Base-by-base conservation (phyloP, 1,140 invertebrate genomes). In the Zaprionus gabonicus region DNA sequence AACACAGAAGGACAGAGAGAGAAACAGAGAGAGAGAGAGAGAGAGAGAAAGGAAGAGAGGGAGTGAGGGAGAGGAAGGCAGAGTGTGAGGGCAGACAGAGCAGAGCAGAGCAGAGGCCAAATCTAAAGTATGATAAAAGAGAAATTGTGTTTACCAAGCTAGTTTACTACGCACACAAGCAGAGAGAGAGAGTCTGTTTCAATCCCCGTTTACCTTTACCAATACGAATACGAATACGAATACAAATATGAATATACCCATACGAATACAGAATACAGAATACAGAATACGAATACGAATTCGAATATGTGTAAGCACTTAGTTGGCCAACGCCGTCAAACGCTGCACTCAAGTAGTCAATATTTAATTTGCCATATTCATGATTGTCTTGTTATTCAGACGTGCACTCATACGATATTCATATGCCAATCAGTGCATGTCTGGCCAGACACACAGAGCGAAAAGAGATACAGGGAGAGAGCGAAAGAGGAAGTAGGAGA, bases 121-220 rank as follows among this genome's bases (percentile, higher is more conserved):
- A 87, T 87, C 84, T 88, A 67, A 82, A 83, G 70, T 80, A 87
- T 78, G 76, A 86, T 85, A 84, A 81, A 84, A 78, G 65, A 66
- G 60, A 75, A 71, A 58, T 64, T 71, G 60, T 74, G 59, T 64
- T 75, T 71, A 66, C 73, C 65, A 27, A 65, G 56, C 44, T 76
- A 71, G 31, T 58, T 56, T 59, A 65, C 60, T 53, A 65, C 46
- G 64, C 44, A 64, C 56, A 71, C 41, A 74, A 17, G 15, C 23
- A 41, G 27, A 25, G 51, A 66, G 64, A 56, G 53, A 66, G 64
- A 56, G 53, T 67, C 65, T 67, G 65, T 67, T 67, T 62, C 66
- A 63, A 74, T 69, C 49, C 70, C 56, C 58, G 36, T 44, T 69
- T 51, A 65, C 17, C 51, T 55, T 65, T 51, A 34, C 25, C n/a